Base-by-base conservation (phyloP, 2,113 vertebrate genomes). In the Gobius niger region DNA sequence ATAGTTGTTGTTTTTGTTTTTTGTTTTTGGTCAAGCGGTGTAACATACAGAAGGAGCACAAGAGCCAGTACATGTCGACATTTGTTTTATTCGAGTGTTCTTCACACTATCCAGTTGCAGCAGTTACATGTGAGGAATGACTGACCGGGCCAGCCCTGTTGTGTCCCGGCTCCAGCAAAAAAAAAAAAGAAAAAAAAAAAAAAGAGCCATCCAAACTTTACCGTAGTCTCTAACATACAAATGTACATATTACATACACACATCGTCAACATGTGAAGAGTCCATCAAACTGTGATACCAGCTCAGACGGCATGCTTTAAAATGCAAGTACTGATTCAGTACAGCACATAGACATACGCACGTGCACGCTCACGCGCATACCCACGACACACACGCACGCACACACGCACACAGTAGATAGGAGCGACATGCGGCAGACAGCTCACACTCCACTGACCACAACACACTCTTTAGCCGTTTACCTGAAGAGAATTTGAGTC, bases 281-380 rank as follows among this genome's bases (percentile, higher is more conserved):
- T 74, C 76, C 74, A 83, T 75, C 82, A 83, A 84, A 89, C 82
- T 88, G 82, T 87, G 76, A 91, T 81, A 88, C 83, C 88, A 90
- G 89, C 88, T 89, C 82, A 76, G 79, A 91, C 87, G 72, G 88
- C 91, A 91, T 90, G 90, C 91, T 87, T 82, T 34, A 34, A 34
- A 89, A 87, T 85, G 82, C 81, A 87, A 91, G 91, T 92, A 93
- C 92, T 92, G 90, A 92, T 92, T 91, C 92, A 93, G 91, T 91
- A 93, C 87, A 90, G 57, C 16, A 90, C 82, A 82, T 67, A 77
- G 52, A 81, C 75, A 86, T 76, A 87, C 73, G 79, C 89, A 89
- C 83, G 80, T 67, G 73, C 77, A 73, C 13, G 77, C 75, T 81
- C 80, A 87, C 79, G 82, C 84, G 88, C 87, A 88, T 84, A 89